Conservation (phyloP, 2,797 vertebrate genomes). For the Toxotes lorentzi region DNA sequence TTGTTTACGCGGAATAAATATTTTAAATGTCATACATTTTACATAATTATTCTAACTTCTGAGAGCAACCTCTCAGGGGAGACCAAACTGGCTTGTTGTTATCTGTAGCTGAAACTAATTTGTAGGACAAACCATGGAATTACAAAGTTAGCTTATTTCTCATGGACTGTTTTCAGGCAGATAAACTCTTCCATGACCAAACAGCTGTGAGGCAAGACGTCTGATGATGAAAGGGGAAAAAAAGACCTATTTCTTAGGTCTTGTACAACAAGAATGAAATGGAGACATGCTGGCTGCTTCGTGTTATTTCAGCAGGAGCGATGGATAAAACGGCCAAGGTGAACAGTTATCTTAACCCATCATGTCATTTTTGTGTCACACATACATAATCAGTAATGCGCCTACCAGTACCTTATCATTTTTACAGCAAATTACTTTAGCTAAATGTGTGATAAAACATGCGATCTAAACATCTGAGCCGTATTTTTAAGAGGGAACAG, state of each 20-base stretch:
- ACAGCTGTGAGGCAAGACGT: conserved; percentile 45
- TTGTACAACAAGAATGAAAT: conserved; percentile 32
- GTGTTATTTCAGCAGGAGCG: conserved; percentile 28
- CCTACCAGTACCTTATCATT: background rate
- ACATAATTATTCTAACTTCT: conserved; percentile 67
- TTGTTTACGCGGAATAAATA: conserved; percentile 63
- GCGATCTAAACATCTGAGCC: conserved; percentile 11
- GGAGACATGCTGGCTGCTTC: conserved; percentile 10
- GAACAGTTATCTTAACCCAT: conserved; percentile 2
- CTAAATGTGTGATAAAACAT: background rate
- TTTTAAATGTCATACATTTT: conserved; percentile 68
- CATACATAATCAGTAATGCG: background rate
- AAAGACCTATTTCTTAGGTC: too few relatives aligned
- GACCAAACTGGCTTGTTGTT: conserved; percentile 52
- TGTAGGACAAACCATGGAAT: conserved; percentile 72
- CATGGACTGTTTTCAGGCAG: conserved; percentile 54
- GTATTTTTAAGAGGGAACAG: background rate
- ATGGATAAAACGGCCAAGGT: background rate
- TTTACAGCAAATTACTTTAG: background rate
- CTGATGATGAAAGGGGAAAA: conserved; percentile 34
- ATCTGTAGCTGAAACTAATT: conserved; percentile 68
- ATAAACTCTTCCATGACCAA: conserved; percentile 60
- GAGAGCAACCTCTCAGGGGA: conserved; percentile 60
- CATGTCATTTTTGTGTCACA: background rate
- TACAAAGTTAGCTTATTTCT: conserved; percentile 61